These are phyloP conservation scores for Hirtodrosophila duncani DNA, from an alignment of 2,888 invertebrate species.

Conservation along the genomic window DNA sequence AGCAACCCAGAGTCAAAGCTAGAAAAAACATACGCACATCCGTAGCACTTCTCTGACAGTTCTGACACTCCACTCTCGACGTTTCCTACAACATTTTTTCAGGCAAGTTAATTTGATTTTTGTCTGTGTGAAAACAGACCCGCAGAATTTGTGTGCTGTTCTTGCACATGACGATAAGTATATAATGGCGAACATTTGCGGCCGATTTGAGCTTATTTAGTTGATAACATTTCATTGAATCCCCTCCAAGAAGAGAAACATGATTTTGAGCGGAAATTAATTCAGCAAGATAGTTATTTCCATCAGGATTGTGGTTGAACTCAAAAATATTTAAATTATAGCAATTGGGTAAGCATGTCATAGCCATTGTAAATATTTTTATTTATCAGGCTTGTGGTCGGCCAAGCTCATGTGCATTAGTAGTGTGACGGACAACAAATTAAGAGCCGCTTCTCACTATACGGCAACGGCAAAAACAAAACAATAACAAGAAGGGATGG, in stretches of 20 bases:
- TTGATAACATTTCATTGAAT: constrained; percentile 22
- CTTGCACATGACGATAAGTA: no score
- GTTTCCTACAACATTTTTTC: constrained; percentile 19
- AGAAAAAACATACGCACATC: constrained; percentile 4
- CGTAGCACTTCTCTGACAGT: constrained; percentile 22
- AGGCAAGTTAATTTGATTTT: constrained; percentile 50
- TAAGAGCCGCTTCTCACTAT: no score
- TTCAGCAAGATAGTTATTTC: constrained; percentile 10
- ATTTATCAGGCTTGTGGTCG: no score
- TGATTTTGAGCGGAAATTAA: constrained; percentile 36
- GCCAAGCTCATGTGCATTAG: no score
- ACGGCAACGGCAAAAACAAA: no score
- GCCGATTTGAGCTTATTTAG: constrained; percentile 47
- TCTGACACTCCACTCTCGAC: constrained; percentile 12
- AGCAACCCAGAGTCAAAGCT: constrained; percentile 10
- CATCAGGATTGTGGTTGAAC: background rate
- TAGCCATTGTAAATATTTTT: no score
- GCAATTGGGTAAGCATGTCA: no score
- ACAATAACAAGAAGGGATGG: no score
- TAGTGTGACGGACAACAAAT: no score
- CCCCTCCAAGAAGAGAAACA: constrained; percentile 9
- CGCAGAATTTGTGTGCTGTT: no score
- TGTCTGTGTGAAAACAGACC: constrained; percentile 25
- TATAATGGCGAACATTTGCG: constrained; percentile 28
- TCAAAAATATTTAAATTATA: no score